Base-by-base conservation (phyloP, 1,140 invertebrate species). In the Saccostrea glomerata region DNA sequence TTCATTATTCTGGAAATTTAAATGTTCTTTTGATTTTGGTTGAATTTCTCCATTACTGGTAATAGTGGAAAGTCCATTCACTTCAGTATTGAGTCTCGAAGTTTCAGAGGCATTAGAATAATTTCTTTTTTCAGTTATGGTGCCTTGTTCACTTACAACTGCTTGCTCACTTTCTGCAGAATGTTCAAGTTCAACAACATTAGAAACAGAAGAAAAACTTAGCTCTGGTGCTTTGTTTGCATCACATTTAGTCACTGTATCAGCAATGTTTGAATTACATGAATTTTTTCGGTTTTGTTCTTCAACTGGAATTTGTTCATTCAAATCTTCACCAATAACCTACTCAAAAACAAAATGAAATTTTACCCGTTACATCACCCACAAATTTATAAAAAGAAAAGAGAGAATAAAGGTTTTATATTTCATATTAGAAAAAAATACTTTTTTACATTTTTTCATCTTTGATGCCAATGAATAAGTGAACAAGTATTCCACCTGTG, bases 331-430 rank as follows among this genome's bases (percentile, higher is more conserved):
- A 15, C 60, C 84, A 0, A 63, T 85, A 5, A 60, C 84, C 84
- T 85, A 63, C 30, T 85, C 56, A 85, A 66, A 66, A 30, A 85
- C 11, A 85, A 85, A 85, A 85, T 60, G 12, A 63, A 85, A 85
- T 66, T 85, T 36, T 63, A 40, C 84, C 56, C n/a, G n/a, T n/a
- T n/a, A n/a, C n/a, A n/a, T n/a, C n/a, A n/a, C n/a, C n/a, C n/a
- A n/a, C n/a, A n/a, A n/a, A n/a, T n/a, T n/a, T n/a, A n/a, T n/a
- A n/a, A n/a, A n/a, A n/a, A n/a, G n/a, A n/a, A n/a, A n/a, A n/a
- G n/a, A n/a, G n/a, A n/a, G n/a, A n/a, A n/a, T n/a, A n/a, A n/a
- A n/a, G n/a, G n/a, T n/a, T n/a, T n/a, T n/a, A n/a, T n/a, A n/a
- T n/a, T n/a, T n/a, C n/a, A n/a, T n/a, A n/a, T n/a, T n/a, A n/a